These are phyloP conservation scores for Porites australiensis DNA, from an alignment of 64 coral and sea anemone species.

Conservation along the genomic window DNA sequence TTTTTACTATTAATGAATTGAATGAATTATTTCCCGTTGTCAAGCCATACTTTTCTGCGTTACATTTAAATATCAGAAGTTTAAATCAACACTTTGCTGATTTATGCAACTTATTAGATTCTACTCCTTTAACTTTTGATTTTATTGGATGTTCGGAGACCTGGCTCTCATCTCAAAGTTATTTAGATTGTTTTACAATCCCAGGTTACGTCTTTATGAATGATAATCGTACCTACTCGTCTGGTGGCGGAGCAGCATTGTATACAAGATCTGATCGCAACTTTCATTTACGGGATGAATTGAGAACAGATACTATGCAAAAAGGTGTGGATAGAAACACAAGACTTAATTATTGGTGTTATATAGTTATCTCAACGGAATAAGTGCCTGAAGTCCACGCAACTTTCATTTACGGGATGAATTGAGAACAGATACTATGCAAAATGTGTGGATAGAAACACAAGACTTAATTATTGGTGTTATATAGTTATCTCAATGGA, in stretches of 20 bases:
- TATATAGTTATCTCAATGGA: too few relatives aligned
- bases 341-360: too few relatives aligned
- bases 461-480: too few relatives aligned
- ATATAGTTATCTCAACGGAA: too few relatives aligned
- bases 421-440: too few relatives aligned
- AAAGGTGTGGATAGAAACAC: background rate
- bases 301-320: background rate
- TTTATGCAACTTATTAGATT: background rate
- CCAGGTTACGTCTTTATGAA: background rate
- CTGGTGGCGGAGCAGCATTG: too few relatives aligned
- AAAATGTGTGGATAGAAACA: too few relatives aligned
- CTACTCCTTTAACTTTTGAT: background rate
- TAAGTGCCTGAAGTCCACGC: background rate
- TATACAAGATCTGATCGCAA: too few relatives aligned
- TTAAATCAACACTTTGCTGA: background rate
- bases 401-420: background rate
- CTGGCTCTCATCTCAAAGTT: background rate
- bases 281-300: too few relatives aligned
- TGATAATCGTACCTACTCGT: too few relatives aligned
- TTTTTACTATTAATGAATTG: background rate
- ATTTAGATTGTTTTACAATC: background rate
- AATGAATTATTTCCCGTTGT: background rate
- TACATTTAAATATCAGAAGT: background rate
- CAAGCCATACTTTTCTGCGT: background rate
- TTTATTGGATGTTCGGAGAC: background rate